phyloP scores from a whole-genome alignment of 2,888 invertebrate genomes.

The Amphipyra tragopoginis region DNA sequence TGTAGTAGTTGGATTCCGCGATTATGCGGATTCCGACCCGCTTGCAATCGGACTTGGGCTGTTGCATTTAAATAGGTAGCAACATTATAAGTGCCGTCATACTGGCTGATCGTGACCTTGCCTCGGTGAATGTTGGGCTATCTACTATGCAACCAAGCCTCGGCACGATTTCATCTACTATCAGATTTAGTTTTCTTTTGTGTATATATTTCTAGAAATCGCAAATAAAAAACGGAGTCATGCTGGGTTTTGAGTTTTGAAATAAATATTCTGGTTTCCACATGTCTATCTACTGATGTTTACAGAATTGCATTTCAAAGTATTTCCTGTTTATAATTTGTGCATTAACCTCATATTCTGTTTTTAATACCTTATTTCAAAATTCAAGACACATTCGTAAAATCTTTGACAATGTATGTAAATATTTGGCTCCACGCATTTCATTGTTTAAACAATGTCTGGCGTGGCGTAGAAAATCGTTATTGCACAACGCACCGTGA shows the following conservation, averaged over 20 bases:
- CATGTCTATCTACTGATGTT: background rate
- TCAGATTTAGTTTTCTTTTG: slow-evolving; percentile 49
- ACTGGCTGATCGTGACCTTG: slow-evolving; percentile 80
- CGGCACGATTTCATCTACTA: slow-evolving; percentile 55
- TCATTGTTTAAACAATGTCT: slow-evolving; percentile 67
- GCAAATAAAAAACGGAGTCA: slow-evolving; percentile 2
- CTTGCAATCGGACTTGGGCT: slow-evolving; percentile 41
- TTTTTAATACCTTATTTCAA: slow-evolving; percentile 10
- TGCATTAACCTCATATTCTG: slow-evolving; percentile 18
- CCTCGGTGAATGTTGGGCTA: slow-evolving; percentile 53
- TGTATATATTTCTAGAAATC: slow-evolving; percentile 11
- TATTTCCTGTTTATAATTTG: slow-evolving; percentile 27
- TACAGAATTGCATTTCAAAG: background rate
- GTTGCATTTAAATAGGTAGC: slow-evolving; percentile 68
- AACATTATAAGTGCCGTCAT: slow-evolving; percentile 60
- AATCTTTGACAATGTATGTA: slow-evolving; percentile 50
- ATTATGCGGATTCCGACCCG: slow-evolving; percentile 36
- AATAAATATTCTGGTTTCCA: too few relatives aligned
- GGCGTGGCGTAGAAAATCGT: slow-evolving; percentile 73
- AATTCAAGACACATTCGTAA: slow-evolving; percentile 12
- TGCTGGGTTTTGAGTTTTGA: background rate
- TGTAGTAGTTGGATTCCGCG: slow-evolving; percentile 18
- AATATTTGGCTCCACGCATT: slow-evolving; percentile 61
- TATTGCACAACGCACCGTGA: slow-evolving; percentile 76
- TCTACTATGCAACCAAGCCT: slow-evolving; percentile 53